Evolutionary conservation across 2,797 vertebrate species (phyloP).

Genomic region (Poecilia wingei): DNA sequence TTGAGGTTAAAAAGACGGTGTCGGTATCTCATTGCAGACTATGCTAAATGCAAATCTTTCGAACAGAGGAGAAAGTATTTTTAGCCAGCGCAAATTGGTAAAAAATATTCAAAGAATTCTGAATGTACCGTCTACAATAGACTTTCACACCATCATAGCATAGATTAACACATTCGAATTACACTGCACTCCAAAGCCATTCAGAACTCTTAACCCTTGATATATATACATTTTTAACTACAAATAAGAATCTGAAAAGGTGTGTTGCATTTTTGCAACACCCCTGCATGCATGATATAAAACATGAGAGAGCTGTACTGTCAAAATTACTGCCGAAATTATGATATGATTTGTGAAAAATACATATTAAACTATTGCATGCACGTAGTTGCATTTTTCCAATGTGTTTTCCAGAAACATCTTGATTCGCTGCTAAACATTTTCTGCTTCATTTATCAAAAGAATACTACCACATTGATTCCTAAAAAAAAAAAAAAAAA

Average conservation of each 20-base stretch:
- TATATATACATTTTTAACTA: too few relatives aligned
- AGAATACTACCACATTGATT: not conserved
- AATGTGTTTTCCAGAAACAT: not conserved
- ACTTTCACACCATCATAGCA: not conserved
- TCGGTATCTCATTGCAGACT: conserved; percentile 25
- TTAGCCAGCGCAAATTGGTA: conserved; percentile 7
- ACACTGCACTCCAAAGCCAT: not conserved
- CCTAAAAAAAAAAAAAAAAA: not conserved
- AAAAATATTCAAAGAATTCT: conserved; percentile 2
- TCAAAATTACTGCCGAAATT: not conserved
- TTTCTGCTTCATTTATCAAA: not conserved
- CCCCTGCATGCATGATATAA: not conserved
- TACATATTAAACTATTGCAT: not conserved
- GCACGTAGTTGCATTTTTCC: not conserved
- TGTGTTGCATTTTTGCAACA: not conserved
- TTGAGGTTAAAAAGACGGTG: conserved; percentile 42
- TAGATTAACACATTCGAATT: not conserved
- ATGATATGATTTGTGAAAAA: not conserved
- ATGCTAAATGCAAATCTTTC: conserved; percentile 12
- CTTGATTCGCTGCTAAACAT: not conserved
- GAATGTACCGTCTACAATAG: not conserved
- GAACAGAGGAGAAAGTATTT: conserved; percentile 2
- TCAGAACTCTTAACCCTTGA: not conserved
- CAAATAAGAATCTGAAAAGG: not conserved
- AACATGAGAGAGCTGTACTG: not conserved